These are phyloP conservation scores for Leuciscus waleckii DNA, from an alignment of 2,797 vertebrate species.

Conservation along the genomic window DNA sequence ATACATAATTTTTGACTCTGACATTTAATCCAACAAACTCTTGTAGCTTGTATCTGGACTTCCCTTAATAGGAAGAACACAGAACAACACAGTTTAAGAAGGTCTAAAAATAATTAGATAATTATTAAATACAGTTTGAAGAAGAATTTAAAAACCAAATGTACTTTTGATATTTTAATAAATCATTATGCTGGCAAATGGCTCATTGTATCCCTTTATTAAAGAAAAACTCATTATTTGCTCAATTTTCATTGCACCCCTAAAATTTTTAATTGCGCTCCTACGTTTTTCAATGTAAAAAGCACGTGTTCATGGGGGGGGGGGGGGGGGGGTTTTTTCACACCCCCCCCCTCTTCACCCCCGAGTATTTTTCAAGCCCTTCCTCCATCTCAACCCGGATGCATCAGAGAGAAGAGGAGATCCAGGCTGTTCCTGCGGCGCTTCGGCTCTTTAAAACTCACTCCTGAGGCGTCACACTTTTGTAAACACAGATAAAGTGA, in stretches of 20 bases:
- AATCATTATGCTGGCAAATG: neutral
- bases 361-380: neutral
- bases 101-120: neutral
- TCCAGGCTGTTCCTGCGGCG: slow-evolving; percentile 7
- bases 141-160: neutral
- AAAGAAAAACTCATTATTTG: neutral
- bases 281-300: neutral
- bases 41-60: neutral
- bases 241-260: neutral
- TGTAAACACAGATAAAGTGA: slow-evolving; percentile 29
- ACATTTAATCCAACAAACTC: neutral
- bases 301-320: neutral
- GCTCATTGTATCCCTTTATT: neutral
- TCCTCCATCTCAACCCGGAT: neutral
- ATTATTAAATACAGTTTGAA: neutral
- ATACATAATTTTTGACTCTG: neutral
- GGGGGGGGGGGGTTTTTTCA: no score
- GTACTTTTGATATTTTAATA: neutral
- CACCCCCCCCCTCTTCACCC: no score
- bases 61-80: neutral
- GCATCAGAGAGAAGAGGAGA: neutral
- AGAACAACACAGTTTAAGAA: neutral
- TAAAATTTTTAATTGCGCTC: neutral
- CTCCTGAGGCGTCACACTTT: neutral
- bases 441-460: neutral